phyloP scores from a whole-genome alignment of 2,888 invertebrate genomes.

The Caenorhabditis sp. region DNA sequence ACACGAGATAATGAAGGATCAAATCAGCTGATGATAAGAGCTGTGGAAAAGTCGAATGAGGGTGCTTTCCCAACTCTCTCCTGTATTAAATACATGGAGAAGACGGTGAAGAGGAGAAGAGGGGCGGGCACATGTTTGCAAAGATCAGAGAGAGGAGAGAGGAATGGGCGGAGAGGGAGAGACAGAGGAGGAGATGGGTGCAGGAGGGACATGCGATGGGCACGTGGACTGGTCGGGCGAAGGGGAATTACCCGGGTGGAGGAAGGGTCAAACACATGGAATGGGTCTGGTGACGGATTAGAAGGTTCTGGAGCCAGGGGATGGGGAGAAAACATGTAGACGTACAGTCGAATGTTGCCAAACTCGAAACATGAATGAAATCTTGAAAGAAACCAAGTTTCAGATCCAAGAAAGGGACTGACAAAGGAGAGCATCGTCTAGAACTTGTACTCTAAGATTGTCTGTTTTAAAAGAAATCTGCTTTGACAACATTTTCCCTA shows the following conservation, averaged over 20 bases:
- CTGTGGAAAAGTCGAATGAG: not conserved
- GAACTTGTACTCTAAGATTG: too few relatives aligned
- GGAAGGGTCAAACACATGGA: not conserved
- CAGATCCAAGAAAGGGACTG: too few relatives aligned
- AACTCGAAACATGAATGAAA: too few relatives aligned
- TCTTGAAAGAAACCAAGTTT: too few relatives aligned
- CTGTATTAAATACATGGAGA: conserved; percentile 43
- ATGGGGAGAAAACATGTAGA: not conserved
- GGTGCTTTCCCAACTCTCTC: conserved; percentile 13
- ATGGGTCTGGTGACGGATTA: not conserved
- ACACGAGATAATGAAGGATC: not conserved
- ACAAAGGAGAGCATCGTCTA: too few relatives aligned
- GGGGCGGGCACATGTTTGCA: conserved; percentile 43
- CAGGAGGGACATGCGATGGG: conserved; percentile 25
- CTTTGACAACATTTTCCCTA: too few relatives aligned
- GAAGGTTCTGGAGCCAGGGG: not conserved
- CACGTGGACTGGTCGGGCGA: conserved; percentile 29
- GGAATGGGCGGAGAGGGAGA: conserved; percentile 15
- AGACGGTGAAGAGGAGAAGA: conserved; percentile 8
- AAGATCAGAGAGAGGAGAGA: conserved; percentile 39
- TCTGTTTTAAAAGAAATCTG: too few relatives aligned
- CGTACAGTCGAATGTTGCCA: too few relatives aligned
- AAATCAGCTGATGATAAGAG: conserved; percentile 1
- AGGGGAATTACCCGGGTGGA: not conserved
- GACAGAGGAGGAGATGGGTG: conserved; percentile 24